A percentile compares a stretch with the other conserved stretches of the same genome.
Evolutionary conservation across 1,140 invertebrate species (phyloP).

Genomic region (Trichonephila clavipes): DNA sequence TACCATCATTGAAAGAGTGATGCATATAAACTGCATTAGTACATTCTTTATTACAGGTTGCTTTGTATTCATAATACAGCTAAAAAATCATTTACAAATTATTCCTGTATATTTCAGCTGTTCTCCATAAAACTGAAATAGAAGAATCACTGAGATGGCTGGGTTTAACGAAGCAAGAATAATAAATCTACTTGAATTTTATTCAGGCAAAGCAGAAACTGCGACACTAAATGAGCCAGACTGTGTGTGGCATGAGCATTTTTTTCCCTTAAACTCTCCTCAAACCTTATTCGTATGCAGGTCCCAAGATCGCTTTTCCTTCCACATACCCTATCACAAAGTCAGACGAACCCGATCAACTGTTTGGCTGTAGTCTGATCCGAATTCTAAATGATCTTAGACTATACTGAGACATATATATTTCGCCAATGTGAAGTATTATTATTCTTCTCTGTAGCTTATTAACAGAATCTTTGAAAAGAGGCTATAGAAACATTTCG

Average conservation of each 20-base stretch:
- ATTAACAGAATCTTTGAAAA: not conserved
- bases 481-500: not conserved
- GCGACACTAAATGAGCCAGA: slow-evolving; percentile 58
- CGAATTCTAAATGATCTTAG: slow-evolving; percentile 48
- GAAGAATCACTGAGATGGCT: not conserved
- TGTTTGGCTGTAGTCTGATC: slow-evolving; percentile 55
- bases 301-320: not conserved
- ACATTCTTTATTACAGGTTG: not conserved
- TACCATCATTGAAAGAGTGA: no score
- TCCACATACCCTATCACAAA: slow-evolving; percentile 22
- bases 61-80: not conserved
- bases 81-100: not conserved
- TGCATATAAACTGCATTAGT: not conserved
- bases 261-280: slow-evolving; percentile 21
- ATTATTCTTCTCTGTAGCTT: not conserved
- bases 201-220: slow-evolving; percentile 13
- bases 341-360: slow-evolving; percentile 57
- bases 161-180: slow-evolving; percentile 47
- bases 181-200: slow-evolving; percentile 63
- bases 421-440: not conserved
- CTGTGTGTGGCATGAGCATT: slow-evolving; percentile 10
- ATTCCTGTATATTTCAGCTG: not conserved
- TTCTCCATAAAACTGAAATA: not conserved
- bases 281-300: slow-evolving; percentile 57
- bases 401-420: not conserved